Conservation (phyloP, 2,888 invertebrate species). For the Clistopyga incitator region DNA sequence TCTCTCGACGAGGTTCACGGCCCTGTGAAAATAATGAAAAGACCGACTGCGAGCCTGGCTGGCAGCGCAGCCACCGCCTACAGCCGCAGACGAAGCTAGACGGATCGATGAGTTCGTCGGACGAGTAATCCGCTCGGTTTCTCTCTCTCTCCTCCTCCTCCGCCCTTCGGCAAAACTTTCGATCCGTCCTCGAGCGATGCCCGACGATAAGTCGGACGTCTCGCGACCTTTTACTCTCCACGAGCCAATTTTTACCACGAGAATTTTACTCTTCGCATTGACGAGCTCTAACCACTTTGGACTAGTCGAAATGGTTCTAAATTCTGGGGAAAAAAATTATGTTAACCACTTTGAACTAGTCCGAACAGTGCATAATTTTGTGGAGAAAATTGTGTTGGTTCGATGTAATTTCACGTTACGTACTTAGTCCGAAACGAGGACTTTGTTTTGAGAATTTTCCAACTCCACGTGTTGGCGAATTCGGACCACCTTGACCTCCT, state of each 20-base stretch:
- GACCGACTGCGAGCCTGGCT: slow-evolving; percentile 41
- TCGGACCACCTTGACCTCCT: no score
- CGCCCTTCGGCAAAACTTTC: slow-evolving; percentile 9
- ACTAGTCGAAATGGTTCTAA: no score
- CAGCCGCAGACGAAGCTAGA: slow-evolving; percentile 60
- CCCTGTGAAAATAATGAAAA: slow-evolving; percentile 64
- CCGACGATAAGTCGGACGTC: slow-evolving; percentile 5
- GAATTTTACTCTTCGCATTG: background rate
- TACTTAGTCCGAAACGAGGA: no score
- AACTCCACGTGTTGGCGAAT: no score
- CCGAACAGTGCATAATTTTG: no score
- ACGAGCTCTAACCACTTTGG: background rate
- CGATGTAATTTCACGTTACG: no score
- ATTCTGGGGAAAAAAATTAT: no score
- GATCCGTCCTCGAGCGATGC: slow-evolving; percentile 11
- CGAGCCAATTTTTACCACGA: background rate
- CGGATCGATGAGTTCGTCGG: slow-evolving; percentile 68
- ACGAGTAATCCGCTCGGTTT: slow-evolving; percentile 63
- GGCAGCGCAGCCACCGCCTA: slow-evolving; percentile 50
- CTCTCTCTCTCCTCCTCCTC: slow-evolving; percentile 25
- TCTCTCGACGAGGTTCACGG: slow-evolving; percentile 52
- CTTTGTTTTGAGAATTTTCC: no score
- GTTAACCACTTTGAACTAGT: no score
- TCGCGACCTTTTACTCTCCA: background rate
- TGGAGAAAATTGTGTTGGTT: no score